Evolutionary conservation across 2,888 invertebrate species (phyloP), one percentile per base, ranked within the genome.

Genomic region (Tribolium freemani): DNA sequence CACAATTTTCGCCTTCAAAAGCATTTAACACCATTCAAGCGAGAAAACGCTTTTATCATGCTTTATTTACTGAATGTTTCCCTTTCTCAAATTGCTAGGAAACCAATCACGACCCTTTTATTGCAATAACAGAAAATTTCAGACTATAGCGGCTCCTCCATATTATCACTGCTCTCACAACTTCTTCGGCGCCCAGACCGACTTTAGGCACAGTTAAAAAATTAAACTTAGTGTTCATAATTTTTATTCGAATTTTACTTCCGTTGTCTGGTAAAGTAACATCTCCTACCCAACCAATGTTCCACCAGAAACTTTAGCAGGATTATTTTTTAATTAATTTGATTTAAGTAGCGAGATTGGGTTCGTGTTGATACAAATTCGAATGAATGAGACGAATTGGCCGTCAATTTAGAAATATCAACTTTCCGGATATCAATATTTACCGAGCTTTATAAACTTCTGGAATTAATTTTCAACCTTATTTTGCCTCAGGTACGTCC

Each of bases 61-160:
- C 72, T 72, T 72, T 72, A 73, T 73, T 73, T 73, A 70, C 69
- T 31, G 56, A 64, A 69, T 60, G 60, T 64, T 58, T 72, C 64
- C 58, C 63, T 66, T 58, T 66, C 71, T 66, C 58, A 63, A 73
- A 73, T 69, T 73, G 68, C 46, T 72, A 69, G 50, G 61, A 69
- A 69, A 69, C 50, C 69, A 16, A 69, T 69, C 69, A 69, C 50
- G 64, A 45, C 56, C 13, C 64, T 44, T 60, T 60, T 60, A 60
- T 60, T 60, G 46, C 11, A 44, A 51, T 38, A 31, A 53, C 53
- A 8, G 16, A 46, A 46, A 48, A 48, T 48, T 48, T 48, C 10
- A 6, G 13, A 48, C 11, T 48, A 4, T 54, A 11, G 8, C 20
- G 50, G 11, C 3, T 50, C 11, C 2, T 13, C 20, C n/a, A 5